Conservation (phyloP, 1,140 invertebrate genomes). For the Lerema accius region DNA sequence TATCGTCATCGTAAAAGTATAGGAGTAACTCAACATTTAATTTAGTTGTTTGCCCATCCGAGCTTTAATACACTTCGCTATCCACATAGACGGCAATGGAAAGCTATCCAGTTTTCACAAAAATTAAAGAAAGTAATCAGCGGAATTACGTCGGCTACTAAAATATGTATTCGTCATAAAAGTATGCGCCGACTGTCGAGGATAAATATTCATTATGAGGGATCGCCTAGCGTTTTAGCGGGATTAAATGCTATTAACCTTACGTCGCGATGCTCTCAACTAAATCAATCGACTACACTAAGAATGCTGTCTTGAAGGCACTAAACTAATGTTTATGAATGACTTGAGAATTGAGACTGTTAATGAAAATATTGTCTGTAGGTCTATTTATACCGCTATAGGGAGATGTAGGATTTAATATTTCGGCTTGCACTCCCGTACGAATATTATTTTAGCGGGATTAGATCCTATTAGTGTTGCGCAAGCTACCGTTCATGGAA, state of each 20-base stretch:
- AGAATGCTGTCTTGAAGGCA: neutral
- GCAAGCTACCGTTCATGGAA: too few species aligned
- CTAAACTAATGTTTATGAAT: too few species aligned
- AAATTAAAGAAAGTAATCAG: constrained; percentile 81
- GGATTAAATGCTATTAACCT: constrained; percentile 79
- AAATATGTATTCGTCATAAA: constrained; percentile 82
- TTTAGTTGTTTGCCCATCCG: constrained; percentile 68
- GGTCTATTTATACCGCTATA: too few species aligned
- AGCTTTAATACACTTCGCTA: constrained; percentile 75
- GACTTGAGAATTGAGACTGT: too few species aligned
- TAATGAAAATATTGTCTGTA: too few species aligned
- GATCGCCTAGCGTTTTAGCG: constrained; percentile 79
- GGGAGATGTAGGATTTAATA: too few species aligned
- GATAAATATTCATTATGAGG: constrained; percentile 82
- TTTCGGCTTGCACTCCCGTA: too few species aligned
- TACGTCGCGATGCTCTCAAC: constrained; percentile 61
- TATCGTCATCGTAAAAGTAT: constrained; percentile 45
- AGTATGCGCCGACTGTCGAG: constrained; percentile 74
- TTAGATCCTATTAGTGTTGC: constrained; percentile 77
- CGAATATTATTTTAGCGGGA: constrained; percentile 82
- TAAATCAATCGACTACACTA: constrained; percentile 64
- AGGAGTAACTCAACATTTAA: constrained; percentile 61
- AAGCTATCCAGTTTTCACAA: constrained; percentile 63
- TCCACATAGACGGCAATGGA: constrained; percentile 52
- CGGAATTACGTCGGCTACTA: constrained; percentile 78